Evolutionary conservation across 2,113 vertebrate species (phyloP).

Genomic region (Apaloderma vittatum): DNA sequence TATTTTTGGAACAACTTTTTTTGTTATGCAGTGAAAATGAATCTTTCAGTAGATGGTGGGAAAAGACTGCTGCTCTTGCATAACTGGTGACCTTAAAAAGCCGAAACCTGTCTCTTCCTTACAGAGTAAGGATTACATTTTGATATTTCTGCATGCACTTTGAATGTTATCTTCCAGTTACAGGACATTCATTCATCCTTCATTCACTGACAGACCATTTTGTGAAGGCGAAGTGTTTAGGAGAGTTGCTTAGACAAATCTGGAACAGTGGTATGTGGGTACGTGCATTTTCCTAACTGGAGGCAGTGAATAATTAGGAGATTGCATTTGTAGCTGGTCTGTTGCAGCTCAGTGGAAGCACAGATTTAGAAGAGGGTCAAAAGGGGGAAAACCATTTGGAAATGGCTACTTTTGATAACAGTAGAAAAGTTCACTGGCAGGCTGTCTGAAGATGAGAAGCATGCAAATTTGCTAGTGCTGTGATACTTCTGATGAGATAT

Average conservation of each 20-base stretch:
- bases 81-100: neutral
- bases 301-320: rapidly evolving
- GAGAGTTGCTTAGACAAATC: neutral
- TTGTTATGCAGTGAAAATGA: too few species aligned
- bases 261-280: rapidly evolving
- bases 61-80: neutral
- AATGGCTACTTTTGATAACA: neutral
- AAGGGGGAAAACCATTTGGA: neutral
- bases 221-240: neutral
- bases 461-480: too few species aligned
- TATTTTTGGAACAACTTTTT: neutral
- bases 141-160: neutral
- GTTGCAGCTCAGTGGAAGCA: neutral
- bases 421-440: neutral
- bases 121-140: neutral
- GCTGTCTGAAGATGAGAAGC: too few species aligned
- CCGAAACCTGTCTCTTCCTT: neutral
- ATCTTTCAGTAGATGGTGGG: neutral
- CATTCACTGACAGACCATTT: neutral
- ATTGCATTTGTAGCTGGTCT: neutral
- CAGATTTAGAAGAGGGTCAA: neutral
- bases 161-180: neutral
- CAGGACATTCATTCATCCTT: neutral
- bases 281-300: neutral
- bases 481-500: too few species aligned